Conservation (phyloP, 1,140 invertebrate species). For the Diplogasteroides magnus region DNA sequence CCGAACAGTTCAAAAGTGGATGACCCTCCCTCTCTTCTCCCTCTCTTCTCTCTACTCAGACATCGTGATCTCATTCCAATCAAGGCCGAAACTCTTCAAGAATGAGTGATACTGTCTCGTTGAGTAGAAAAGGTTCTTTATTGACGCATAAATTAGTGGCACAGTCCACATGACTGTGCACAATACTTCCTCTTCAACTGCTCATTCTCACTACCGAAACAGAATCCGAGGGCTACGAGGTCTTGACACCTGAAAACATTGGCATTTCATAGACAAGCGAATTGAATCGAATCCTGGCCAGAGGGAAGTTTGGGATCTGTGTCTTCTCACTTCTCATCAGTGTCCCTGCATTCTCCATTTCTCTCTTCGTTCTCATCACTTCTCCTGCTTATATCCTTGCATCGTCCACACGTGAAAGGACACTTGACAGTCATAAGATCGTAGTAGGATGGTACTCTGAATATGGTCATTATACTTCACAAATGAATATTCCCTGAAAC, state of each 20-base stretch:
- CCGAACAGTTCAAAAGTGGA: too few species aligned
- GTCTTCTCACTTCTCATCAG: background rate
- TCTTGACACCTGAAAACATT: background rate
- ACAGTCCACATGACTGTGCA: background rate
- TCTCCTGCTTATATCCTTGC: background rate
- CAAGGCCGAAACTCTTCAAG: too few species aligned
- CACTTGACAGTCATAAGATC: background rate
- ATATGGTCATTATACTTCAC: background rate
- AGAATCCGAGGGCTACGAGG: background rate
- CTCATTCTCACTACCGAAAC: background rate
- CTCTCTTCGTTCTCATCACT: too few species aligned
- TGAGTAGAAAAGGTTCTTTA: too few species aligned
- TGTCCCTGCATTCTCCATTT: background rate
- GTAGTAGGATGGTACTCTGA: background rate
- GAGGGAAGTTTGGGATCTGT: background rate
- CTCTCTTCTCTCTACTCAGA: too few species aligned
- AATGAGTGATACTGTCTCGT: too few species aligned
- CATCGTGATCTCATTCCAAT: too few species aligned
- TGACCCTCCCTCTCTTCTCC: too few species aligned
- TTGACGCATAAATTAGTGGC: too few species aligned
- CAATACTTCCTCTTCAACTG: background rate
- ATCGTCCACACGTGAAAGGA: background rate
- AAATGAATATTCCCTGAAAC: too few species aligned
- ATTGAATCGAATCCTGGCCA: background rate
- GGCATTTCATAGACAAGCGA: too few species aligned